These are phyloP conservation scores for Motacilla alba DNA, from an alignment of 2,113 vertebrate species.

Conservation along the genomic window DNA sequence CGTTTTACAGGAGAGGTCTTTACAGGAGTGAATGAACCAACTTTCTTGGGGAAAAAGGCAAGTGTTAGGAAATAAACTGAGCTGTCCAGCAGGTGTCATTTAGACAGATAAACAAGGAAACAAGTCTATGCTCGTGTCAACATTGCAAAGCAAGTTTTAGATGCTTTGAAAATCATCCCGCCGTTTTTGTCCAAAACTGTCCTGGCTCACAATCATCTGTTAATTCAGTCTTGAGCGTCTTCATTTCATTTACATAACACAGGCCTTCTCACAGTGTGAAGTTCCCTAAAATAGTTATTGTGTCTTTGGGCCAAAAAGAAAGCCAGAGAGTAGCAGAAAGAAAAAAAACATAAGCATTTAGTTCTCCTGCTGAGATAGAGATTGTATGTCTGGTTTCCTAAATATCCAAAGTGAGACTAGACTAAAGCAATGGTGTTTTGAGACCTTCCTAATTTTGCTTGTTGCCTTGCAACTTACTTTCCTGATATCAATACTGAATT, in stretches of 20 bases:
- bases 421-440: conserved; percentile 33
- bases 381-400: conserved; percentile 69
- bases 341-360: conserved; percentile 26
- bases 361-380: conserved; percentile 52
- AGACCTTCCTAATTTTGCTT: conserved; percentile 6
- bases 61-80: not conserved
- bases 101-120: not conserved
- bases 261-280: conserved; percentile 57
- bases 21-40: not conserved
- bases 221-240: conserved; percentile 51
- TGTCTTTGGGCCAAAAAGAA: conserved; percentile 52
- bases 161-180: not conserved
- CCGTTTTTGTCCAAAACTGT: not conserved
- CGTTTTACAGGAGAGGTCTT: not conserved
- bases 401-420: conserved; percentile 37
- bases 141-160: conserved; percentile 5
- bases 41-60: not conserved
- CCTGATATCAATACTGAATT: not conserved
- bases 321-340: conserved; percentile 42
- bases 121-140: not conserved
- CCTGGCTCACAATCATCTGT: conserved; percentile 26
- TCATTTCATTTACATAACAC: conserved; percentile 61
- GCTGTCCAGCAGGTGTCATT: not conserved
- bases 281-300: conserved; percentile 70
- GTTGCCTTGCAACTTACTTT: not conserved